phyloP scores from a whole-genome alignment of 2,888 invertebrate species.

The Nomada ferruginata region DNA sequence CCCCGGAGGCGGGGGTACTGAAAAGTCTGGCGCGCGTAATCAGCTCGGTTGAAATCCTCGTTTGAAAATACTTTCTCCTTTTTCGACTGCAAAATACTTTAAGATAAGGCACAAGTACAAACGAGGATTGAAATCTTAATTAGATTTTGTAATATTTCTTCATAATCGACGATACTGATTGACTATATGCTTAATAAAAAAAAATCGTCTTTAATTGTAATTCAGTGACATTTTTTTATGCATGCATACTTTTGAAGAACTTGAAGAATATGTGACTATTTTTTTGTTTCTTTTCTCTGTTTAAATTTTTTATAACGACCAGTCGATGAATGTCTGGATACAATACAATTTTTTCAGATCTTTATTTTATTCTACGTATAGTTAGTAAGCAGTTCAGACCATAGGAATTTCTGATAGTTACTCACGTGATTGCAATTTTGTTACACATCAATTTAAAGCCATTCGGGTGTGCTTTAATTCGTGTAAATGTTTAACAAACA shows the following conservation, averaged over 20 bases:
- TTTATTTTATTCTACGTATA: conserved; percentile 15
- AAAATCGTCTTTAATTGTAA: conserved; percentile 21
- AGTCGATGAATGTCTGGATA: conserved; percentile 10
- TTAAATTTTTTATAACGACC: conserved; percentile 8
- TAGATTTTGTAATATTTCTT: conserved; percentile 7
- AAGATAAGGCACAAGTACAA: conserved; percentile 36
- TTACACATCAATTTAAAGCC: conserved; percentile 4
- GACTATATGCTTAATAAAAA: conserved; percentile 14
- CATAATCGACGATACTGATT: neutral
- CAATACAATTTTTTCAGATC: conserved; percentile 15
- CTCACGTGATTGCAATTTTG: conserved; percentile 1
- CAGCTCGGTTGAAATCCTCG: conserved; percentile 29
- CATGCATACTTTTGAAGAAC: neutral
- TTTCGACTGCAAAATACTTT: conserved; percentile 9
- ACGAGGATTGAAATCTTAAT: conserved; percentile 26
- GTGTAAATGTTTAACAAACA: conserved; percentile 18
- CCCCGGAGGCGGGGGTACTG: neutral
- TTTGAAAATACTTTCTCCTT: conserved; percentile 11
- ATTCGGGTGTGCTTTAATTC: conserved; percentile 7
- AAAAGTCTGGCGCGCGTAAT: conserved; percentile 31
- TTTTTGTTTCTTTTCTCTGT: conserved; percentile 2
- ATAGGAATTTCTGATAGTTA: conserved; percentile 2
- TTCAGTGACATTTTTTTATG: neutral
- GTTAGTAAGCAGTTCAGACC: neutral
- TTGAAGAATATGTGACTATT: conserved; percentile 13